Conservation (phyloP, 2,797 vertebrate species). For the Florisuga fusca region DNA sequence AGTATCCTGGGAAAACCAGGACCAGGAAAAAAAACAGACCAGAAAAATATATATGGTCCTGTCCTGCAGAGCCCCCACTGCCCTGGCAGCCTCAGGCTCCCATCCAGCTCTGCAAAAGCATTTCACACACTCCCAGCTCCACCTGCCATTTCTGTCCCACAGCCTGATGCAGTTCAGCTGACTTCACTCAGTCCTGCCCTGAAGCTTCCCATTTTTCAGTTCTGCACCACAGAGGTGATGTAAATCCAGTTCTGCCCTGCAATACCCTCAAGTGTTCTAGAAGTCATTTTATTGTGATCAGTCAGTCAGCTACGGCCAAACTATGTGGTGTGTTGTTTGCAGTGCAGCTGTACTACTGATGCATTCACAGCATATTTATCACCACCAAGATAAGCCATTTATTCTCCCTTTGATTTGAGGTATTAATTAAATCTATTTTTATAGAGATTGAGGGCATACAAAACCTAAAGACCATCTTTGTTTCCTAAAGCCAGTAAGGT, state of each 20-base stretch:
- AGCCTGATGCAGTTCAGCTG: background rate
- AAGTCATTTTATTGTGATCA: slow-evolving; percentile 36
- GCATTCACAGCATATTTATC: slow-evolving; percentile 13
- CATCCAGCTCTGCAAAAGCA: background rate
- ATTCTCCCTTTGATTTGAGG: slow-evolving; percentile 36
- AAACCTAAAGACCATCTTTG: slow-evolving; percentile 17
- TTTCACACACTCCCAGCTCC: background rate
- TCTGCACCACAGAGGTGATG: background rate
- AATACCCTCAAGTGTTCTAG: slow-evolving; percentile 18
- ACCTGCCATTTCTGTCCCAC: background rate
- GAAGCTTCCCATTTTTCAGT: background rate
- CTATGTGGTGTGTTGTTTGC: background rate
- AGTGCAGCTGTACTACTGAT: slow-evolving; percentile 2
- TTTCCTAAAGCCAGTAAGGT: slow-evolving; percentile 27
- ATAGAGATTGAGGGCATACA: slow-evolving; percentile 4
- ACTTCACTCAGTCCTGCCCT: background rate
- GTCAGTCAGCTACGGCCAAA: slow-evolving; percentile 26
- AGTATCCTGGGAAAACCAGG: background rate
- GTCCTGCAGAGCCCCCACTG: background rate
- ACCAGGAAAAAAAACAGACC: background rate
- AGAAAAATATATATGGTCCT: background rate
- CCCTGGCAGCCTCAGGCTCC: background rate
- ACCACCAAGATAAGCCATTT: background rate
- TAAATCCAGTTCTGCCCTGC: slow-evolving; percentile 15
- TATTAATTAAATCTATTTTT: slow-evolving; percentile 57